Evolutionary conservation across 2,888 invertebrate genomes (phyloP).

Genomic region (Andrena flavipes): DNA sequence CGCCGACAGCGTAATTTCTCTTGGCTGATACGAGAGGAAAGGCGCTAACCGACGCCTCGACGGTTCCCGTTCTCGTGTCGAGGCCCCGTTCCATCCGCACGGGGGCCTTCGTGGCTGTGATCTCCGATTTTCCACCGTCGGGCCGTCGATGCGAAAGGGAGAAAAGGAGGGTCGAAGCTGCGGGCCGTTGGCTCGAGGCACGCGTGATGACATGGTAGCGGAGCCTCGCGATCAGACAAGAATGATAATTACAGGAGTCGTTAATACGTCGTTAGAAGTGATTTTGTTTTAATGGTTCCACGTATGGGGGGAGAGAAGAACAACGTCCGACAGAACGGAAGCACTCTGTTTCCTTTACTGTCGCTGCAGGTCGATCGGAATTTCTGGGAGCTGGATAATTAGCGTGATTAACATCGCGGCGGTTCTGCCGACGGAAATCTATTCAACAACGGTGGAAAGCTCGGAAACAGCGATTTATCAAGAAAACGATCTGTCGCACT

Average conservation of each 20-base stretch:
- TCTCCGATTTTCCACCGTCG: slow-evolving; percentile 36
- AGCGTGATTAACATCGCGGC: slow-evolving; percentile 12
- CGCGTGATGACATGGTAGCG: slow-evolving; percentile 47
- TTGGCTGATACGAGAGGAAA: neutral
- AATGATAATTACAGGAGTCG: slow-evolving; percentile 66
- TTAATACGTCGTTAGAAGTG: slow-evolving; percentile 67
- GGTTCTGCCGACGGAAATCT: neutral
- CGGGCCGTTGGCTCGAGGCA: slow-evolving; percentile 4
- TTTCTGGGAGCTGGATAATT: slow-evolving; percentile 38
- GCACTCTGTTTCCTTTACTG: slow-evolving; percentile 9
- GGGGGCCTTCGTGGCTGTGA: neutral
- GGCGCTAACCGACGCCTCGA: slow-evolving; percentile 14
- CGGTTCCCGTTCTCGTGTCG: neutral
- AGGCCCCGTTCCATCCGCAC: no score
- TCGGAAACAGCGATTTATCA: neutral
- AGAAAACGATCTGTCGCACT: neutral
- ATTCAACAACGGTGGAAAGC: no score
- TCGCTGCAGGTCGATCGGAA: slow-evolving; percentile 33
- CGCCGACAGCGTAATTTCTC: slow-evolving; percentile 35
- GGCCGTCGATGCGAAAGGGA: neutral
- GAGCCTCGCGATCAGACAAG: slow-evolving; percentile 42
- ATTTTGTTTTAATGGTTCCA: slow-evolving; percentile 60
- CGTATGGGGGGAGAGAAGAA: slow-evolving; percentile 3
- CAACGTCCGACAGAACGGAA: neutral
- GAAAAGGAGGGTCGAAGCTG: neutral